Base-by-base conservation (phyloP, 1,140 invertebrate genomes). In the Macrosteles quadrilineatus region DNA sequence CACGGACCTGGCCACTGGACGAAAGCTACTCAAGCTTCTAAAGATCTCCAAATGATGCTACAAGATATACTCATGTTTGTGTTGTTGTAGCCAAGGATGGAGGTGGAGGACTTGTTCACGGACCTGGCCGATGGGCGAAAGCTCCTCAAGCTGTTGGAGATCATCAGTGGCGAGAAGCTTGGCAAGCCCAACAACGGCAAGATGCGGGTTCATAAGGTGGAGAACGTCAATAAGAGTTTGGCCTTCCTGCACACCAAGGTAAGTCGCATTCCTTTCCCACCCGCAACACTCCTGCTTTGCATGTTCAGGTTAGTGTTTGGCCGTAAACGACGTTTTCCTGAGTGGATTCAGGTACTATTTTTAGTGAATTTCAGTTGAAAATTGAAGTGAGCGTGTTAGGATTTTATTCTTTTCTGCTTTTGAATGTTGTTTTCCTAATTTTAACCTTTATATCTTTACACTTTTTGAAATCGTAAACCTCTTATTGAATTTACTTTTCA, bases 121-220 rank as follows among this genome's bases (percentile, higher is more conserved):
- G 98, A 99, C 84, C 85, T 99, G 71, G 93, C 92, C 43, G 97
- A 99, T 84, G 97, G 98, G 27, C 92, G 92, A 78, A 93, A 97
- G 76, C 86, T 99, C 63, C 88, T 99, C 70, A 98, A 98, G 83
- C 87, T 99, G 65, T 85, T 99, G 79, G 98, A 99, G 87, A 98
- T 99, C 75, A 99, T 99, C 81, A 98, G 96, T 67, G 97, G 97
- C 14, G 97, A 99, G 83, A 95, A 97, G 78, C 85, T 99, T 73
- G 96, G 95, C 40, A 92, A 97, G 75, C 97, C 97, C 68, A 99
- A 99, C 85, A 94, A 91, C 80, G 98, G 97, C 23, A 88, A 92
- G 71, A 97, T 99, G 93, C 85, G 97, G 76, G 97, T 99, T 27
- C 98, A 99, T 83, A 98, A 98, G 86, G 95, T 99, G 45, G 98